Conservation (phyloP, 2,797 vertebrate species). For the Epinephelus coioides region DNA sequence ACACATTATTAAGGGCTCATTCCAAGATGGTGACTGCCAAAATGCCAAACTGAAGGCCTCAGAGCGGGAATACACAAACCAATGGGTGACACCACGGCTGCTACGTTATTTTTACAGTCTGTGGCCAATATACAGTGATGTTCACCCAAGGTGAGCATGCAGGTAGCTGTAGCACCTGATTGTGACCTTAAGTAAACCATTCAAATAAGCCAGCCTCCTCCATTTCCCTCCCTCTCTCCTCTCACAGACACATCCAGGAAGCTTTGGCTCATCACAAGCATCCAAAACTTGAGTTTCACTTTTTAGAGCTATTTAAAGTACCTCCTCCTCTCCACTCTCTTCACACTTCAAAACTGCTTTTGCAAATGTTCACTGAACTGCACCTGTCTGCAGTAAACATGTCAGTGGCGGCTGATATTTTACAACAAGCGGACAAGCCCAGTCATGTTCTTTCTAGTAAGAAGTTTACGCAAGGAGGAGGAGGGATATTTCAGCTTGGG, state of each 20-base stretch:
- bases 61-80: no score
- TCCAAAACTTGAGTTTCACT: slow-evolving; percentile 26
- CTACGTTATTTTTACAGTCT: no score
- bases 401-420: slow-evolving; percentile 16
- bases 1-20: no score
- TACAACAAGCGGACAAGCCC: slow-evolving; percentile 15
- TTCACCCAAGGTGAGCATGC: slow-evolving; percentile 23
- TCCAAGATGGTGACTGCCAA: no score
- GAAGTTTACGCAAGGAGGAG: slow-evolving; percentile 45
- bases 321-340: background rate
- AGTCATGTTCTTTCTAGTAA: slow-evolving; percentile 22
- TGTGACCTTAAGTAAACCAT: slow-evolving; percentile 74
- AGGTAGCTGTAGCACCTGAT: slow-evolving; percentile 55
- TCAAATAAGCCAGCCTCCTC: slow-evolving; percentile 51
- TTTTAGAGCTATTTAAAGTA: slow-evolving; percentile 19
- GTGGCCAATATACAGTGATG: background rate
- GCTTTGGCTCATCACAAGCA: slow-evolving; percentile 15
- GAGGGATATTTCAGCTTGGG: slow-evolving; percentile 28
- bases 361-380: slow-evolving; percentile 11
- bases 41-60: no score
- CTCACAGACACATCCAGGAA: slow-evolving; percentile 22
- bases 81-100: no score
- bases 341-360: background rate
- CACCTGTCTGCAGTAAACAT: slow-evolving; percentile 27
- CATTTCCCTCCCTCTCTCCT: background rate